Base-by-base conservation (phyloP, 2,888 invertebrate species). In the Enchytraeus crypticus region DNA sequence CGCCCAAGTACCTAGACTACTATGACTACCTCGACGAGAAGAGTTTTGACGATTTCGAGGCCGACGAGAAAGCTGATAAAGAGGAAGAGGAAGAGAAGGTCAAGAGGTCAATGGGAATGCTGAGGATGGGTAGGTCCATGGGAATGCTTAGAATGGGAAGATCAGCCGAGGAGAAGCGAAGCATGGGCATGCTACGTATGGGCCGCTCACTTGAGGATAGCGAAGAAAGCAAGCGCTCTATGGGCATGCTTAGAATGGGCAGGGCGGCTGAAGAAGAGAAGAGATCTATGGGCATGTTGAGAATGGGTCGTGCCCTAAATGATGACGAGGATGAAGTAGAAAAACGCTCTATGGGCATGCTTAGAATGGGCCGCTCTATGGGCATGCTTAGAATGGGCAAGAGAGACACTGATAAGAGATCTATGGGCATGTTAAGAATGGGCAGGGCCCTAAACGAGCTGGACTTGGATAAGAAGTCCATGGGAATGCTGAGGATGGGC, bases 91-190 rank as follows among this genome's bases (percentile, higher is more conserved):
- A 30, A 33, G 53, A 51, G 18, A 33, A 51, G 21, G 30, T 51
- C 53, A 51, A 30, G 51, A 51, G 53, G 53, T 51, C 53, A 30
- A 51, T 51, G 53, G 33, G 32, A 23, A 51, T 51, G 53, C 53
- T 51, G 53, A 51, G 53, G 11, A 51, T 51, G 53, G 53, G 53
- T 18, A 21, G 53, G n/a, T 30, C 8, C 2, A 32, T 51, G 32
- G 53, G 33, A 11, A n/a, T n/a, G n/a, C n/a, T n/a, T n/a, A n/a
- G n/a, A n/a, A n/a, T n/a, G n/a, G n/a, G n/a, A n/a, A n/a, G n/a
- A n/a, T n/a, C n/a, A n/a, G 51, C 1, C 5, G 51, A n/a, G 1
- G 32, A 2, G 29, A 51, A 51, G 53, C 30, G 53, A 30, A 32
- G 32, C n/a, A 51, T 51, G 53, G 53, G 53, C 3, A 51, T 51